Conservation (phyloP, 2,797 vertebrate species). For the Parambassis ranga region DNA sequence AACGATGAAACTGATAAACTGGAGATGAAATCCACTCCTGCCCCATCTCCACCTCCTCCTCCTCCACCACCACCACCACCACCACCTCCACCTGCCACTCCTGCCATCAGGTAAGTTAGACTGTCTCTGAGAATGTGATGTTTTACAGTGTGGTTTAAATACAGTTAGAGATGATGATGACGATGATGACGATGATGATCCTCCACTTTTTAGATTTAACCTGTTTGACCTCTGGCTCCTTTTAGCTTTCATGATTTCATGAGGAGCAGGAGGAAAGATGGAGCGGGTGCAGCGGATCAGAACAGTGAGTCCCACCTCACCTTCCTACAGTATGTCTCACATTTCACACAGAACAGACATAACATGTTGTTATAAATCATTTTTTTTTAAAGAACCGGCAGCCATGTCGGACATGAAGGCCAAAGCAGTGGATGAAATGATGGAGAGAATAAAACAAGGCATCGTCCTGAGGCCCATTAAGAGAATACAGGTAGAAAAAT, state of each 20-base stretch:
- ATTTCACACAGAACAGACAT: background rate
- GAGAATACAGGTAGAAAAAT: conserved; percentile 58
- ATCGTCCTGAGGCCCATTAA: conserved; percentile 74
- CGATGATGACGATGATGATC: no score
- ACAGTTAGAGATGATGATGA: background rate
- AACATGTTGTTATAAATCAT: background rate
- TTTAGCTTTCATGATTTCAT: conserved; percentile 68
- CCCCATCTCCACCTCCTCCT: background rate
- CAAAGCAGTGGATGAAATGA: conserved; percentile 86
- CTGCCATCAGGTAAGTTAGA: conserved; percentile 61
- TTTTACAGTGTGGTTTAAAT: background rate
- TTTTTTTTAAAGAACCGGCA: conserved; percentile 34
- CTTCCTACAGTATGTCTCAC: background rate
- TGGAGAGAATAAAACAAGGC: conserved; percentile 83
- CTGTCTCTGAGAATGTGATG: no score
- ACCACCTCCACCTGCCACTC: conserved; percentile 20
- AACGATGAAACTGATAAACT: conserved; percentile 8
- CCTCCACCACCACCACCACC: conserved; percentile 58
- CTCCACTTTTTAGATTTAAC: background rate
- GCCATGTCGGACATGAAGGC: conserved; percentile 47
- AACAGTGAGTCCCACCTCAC: conserved; percentile 48
- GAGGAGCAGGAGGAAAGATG: conserved; percentile 64
- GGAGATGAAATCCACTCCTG: background rate
- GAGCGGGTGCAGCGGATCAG: background rate
- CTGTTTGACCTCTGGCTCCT: background rate